Evolutionary conservation across 2,888 invertebrate species (phyloP), one percentile per base, ranked within the genome.

Genomic region (Atethmia centrago): DNA sequence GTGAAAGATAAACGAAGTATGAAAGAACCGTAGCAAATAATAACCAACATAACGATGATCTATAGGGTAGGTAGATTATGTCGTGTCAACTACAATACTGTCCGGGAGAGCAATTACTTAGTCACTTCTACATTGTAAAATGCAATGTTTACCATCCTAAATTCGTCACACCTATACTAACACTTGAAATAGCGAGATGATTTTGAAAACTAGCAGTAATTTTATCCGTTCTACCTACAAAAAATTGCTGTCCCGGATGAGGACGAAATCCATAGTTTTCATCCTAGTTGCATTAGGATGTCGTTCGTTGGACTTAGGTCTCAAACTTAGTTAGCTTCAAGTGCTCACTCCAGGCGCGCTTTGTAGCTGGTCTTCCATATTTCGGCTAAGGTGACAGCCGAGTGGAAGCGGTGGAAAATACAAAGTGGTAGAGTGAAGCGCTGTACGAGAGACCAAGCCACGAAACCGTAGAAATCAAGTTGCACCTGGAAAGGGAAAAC

Each of bases 341-440:
- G 79, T 64, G 87, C 92, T 98, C 98, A 98, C 96, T 98, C 98
- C 93, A 98, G 97, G 84, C 98, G 97, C 88, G 98, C 98, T 96
- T 98, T 98, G 97, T 99, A 99, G 95, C 98, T 98, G 88, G 98
- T 99, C 97, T 99, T 99, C 99, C 99, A 99, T 88, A 99, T 98
- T 96, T 99, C 99, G 84, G 99, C 99, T 85, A 99, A 97, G 96
- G 99, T 98, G 49, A 99, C 99, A 45, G 99, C 98, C 79, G 99
- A 99, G 94, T 99, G 99, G 97, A 99, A 99, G 88, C 99, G 98
- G 95, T 99, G 99, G 97, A 99, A 99, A 93, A 99, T 99, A 97
- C 99, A 99, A 86, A 99, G 97, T 55, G 99, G 99, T 85, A 99
- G 97, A 87, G 99, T 99, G 90, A 99, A 97, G 90, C 99, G 98